These are phyloP conservation scores for Drosophila incognita DNA, from an alignment of 2,888 invertebrate species.

Conservation along the genomic window DNA sequence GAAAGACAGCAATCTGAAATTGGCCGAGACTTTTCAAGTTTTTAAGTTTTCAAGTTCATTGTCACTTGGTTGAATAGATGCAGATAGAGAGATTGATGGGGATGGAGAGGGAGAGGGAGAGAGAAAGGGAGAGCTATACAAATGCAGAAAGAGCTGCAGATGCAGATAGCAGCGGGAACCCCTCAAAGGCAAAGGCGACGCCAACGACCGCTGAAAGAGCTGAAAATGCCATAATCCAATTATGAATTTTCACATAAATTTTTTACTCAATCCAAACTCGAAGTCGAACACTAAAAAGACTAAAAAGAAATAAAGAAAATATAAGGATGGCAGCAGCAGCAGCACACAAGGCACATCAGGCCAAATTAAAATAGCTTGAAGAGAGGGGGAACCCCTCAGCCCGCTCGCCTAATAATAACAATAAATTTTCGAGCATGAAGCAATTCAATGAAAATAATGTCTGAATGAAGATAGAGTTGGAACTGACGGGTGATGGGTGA, in stretches of 20 bases:
- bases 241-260: slow-evolving; percentile 81
- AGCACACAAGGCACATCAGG: slow-evolving; percentile 26
- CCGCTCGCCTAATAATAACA: slow-evolving; percentile 69
- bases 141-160: slow-evolving; percentile 15
- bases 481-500: not conserved
- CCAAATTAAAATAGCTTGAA: slow-evolving; percentile 50
- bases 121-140: not conserved
- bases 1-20: slow-evolving; percentile 8
- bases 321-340: slow-evolving; percentile 12
- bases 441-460: slow-evolving; percentile 73
- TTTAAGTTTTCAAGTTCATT: slow-evolving; percentile 73
- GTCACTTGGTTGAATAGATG: slow-evolving; percentile 49
- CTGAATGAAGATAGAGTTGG: slow-evolving; percentile 64
- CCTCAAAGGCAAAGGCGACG: slow-evolving; percentile 44
- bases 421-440: slow-evolving; percentile 76
- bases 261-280: slow-evolving; percentile 59
- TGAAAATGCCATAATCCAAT: slow-evolving; percentile 79
- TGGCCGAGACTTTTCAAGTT: slow-evolving; percentile 29
- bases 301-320: slow-evolving; percentile 2
- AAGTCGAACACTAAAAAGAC: slow-evolving; percentile 9
- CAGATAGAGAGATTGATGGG: not conserved
- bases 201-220: slow-evolving; percentile 70
- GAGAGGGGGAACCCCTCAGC: slow-evolving; percentile 16
- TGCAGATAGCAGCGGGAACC: slow-evolving; percentile 45
- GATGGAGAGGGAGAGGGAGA: not conserved